Evolutionary conservation across 2,888 invertebrate genomes (phyloP).

Genomic region (Aradus depressus): DNA sequence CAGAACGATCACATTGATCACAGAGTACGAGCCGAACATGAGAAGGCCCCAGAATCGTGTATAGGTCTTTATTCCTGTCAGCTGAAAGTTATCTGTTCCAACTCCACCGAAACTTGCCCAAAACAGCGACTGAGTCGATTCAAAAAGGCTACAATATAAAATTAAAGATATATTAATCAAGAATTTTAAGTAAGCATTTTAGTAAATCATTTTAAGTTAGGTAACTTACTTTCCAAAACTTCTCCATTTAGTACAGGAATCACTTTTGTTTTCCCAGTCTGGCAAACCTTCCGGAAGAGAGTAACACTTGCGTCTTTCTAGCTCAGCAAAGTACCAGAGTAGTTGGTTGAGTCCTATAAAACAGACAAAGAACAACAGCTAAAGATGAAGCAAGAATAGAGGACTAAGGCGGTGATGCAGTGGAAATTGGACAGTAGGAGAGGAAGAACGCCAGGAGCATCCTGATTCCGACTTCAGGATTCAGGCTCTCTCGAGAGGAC

Average conservation of each 20-base stretch:
- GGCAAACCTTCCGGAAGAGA: slow-evolving; percentile 56
- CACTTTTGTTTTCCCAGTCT: slow-evolving; percentile 63
- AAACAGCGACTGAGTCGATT: slow-evolving; percentile 87
- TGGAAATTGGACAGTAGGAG: too few species aligned
- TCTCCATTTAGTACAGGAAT: slow-evolving; percentile 76
- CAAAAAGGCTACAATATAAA: slow-evolving; percentile 60
- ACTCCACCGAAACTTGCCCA: slow-evolving; percentile 95
- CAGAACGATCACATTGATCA: slow-evolving; percentile 87
- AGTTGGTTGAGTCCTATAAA: slow-evolving; percentile 67
- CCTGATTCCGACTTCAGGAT: too few species aligned
- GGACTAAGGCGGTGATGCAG: too few species aligned
- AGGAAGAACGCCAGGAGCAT: too few species aligned
- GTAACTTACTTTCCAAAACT: slow-evolving; percentile 66
- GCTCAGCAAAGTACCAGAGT: slow-evolving; percentile 81
- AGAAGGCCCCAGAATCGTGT: slow-evolving; percentile 84
- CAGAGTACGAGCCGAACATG: slow-evolving; percentile 92
- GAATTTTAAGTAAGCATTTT: neutral
- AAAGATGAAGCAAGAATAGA: too few species aligned
- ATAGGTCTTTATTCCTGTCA: slow-evolving; percentile 76
- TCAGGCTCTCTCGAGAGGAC: too few species aligned
- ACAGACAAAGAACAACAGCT: neutral
- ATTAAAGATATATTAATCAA: neutral
- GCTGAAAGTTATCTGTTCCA: slow-evolving; percentile 75
- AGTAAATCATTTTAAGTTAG: neutral
- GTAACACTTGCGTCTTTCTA: slow-evolving; percentile 72